Base-by-base conservation (phyloP, 1,140 invertebrate genomes). In the Drosophila takahashii region DNA sequence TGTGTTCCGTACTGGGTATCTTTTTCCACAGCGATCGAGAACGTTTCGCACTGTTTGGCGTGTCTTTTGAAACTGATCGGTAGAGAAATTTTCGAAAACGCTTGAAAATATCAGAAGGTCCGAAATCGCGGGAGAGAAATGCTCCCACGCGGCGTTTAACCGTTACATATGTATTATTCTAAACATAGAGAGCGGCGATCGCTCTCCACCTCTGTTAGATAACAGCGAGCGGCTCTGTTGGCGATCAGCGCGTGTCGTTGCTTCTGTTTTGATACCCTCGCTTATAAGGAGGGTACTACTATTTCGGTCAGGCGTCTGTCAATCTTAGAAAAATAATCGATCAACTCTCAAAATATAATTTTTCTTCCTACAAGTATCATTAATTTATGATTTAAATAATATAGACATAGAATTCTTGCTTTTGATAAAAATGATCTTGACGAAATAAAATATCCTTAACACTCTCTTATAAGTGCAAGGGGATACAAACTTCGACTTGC, bases 51-150 rank as follows among this genome's bases (percentile, higher is more conserved):
- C 85, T 61, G 85, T 67, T 90, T 89, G 62, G 69, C 84, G 79
- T 73, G 58, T 71, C 77, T 72, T 86, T 90, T 65, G 34, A 86
- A 90, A 90, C 85, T 90, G 78, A 85, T 78, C 60, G 41, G 65
- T 53, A 74, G 70, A 74, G 71, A 74, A 74, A 74, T 70, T 79
- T 73, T 90, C 67, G 51, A 66, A 81, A 85, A 79, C 74, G 52
- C 78, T 79, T 52, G 74, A 48, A 70, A 67, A 76, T 66, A 51
- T 37, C 62, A 54, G 53, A 34, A 48, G 53, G 57, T 42, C 42
- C 22, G 42, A 59, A 42, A 37, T 39, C 44, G 11, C 42, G 59
- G 16, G 34, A 41, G 51, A n/a, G 52, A 45, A 9, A 37, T 37
- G 39, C 51, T 76, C 71, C 62, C 72, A 65, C 58, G 59, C 79